Evolutionary conservation across 2,888 invertebrate genomes (phyloP).

Genomic region (Argyresthia goedartella): DNA sequence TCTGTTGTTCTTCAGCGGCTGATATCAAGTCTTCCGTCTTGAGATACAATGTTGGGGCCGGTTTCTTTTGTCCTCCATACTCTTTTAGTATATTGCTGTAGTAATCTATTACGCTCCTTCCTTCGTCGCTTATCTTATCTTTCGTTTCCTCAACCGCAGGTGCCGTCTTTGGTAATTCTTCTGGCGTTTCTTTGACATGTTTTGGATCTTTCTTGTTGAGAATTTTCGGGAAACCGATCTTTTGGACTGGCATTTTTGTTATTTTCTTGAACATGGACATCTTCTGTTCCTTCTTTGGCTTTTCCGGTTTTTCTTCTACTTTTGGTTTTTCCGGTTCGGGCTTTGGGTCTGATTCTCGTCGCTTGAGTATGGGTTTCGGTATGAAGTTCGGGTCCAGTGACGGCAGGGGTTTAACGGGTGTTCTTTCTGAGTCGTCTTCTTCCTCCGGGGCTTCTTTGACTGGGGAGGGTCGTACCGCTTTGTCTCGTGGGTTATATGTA

Average conservation of each 20-base stretch:
- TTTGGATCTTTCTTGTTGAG: conserved; percentile 44
- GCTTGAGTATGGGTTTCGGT: conserved; percentile 85
- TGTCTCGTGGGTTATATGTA: conserved; percentile 77
- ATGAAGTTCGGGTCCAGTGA: conserved; percentile 78
- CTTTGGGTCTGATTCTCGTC: conserved; percentile 45
- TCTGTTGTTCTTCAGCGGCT: conserved; percentile 64
- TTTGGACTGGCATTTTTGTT: conserved; percentile 50
- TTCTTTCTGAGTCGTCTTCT: conserved; percentile 62
- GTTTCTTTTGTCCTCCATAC: conserved; percentile 69
- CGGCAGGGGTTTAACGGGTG: conserved; percentile 72
- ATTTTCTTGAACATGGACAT: conserved; percentile 51
- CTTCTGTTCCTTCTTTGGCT: conserved; percentile 45
- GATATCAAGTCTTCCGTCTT: conserved; percentile 74
- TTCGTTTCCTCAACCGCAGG: conserved; percentile 21
- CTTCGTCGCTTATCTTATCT: conserved; percentile 72
- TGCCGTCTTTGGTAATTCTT: conserved; percentile 15
- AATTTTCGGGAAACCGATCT: conserved; percentile 43
- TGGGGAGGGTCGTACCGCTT: conserved; percentile 37
- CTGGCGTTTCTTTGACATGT: conserved; percentile 21
- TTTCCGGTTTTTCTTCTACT: conserved; percentile 14
- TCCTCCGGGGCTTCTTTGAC: conserved; percentile 33
- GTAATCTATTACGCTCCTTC: conserved; percentile 80
- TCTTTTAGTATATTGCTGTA: conserved; percentile 85
- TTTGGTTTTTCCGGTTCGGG: conserved; percentile 1
- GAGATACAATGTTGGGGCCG: conserved; percentile 66